Evolutionary conservation across 2,113 vertebrate species (phyloP).

Genomic region (Tragelaphus buxtoni): DNA sequence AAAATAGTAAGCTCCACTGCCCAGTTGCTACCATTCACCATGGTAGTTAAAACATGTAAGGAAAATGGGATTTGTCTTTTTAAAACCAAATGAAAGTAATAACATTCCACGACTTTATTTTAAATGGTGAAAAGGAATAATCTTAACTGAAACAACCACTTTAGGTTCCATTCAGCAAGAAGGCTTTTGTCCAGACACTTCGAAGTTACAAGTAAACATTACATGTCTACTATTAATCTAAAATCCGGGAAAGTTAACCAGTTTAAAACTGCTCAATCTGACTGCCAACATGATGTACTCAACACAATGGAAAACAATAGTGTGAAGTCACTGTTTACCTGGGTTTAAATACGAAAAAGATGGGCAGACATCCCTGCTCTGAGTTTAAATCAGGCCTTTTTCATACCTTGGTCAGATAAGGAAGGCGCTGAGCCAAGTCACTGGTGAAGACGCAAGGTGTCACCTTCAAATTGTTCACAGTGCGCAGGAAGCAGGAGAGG

Average conservation of each 20-base stretch:
- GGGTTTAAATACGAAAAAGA: not conserved
- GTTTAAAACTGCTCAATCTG: not conserved
- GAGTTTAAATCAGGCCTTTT: not conserved
- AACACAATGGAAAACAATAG: conserved; percentile 18
- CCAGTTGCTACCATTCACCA: not conserved
- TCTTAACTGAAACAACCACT: not conserved
- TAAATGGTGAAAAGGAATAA: conserved; percentile 10
- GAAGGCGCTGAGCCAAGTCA: not conserved
- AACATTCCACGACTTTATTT: not conserved
- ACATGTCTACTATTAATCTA: not conserved
- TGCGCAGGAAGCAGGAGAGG: not conserved
- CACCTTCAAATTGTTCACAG: not conserved
- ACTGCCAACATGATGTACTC: not conserved
- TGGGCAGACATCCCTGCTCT: not conserved
- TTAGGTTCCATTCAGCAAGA: not conserved
- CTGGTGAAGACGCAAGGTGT: not conserved
- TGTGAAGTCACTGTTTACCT: conserved; percentile 29
- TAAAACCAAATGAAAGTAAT: conserved; percentile 5
- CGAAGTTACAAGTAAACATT: not conserved
- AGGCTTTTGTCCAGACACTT: not conserved
- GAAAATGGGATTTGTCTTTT: not conserved
- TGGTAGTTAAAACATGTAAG: not conserved
- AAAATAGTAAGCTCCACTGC: not conserved
- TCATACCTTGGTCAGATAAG: not conserved
- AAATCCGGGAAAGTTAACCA: not conserved